Base-by-base conservation (phyloP, 2,113 vertebrate genomes). In the Prunella himalayana region DNA sequence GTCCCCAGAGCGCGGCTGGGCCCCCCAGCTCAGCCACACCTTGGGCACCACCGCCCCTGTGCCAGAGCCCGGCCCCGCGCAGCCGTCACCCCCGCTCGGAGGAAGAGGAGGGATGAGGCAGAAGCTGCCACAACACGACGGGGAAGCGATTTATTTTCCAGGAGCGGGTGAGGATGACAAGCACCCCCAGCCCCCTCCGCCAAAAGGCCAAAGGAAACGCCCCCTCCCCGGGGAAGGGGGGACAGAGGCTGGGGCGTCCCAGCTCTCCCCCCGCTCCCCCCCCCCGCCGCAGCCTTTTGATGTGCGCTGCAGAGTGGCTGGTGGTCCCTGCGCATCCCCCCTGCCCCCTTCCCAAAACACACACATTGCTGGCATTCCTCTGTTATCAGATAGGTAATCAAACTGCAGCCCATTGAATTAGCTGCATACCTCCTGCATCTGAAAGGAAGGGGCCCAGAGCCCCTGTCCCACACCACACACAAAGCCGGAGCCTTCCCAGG, bases 381-480 rank as follows among this genome's bases (percentile, higher is more conserved):
- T 95, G 97, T 98, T 98, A 98, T 98, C 98, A 98, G 98, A 97
- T 98, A 98, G 98, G 98, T 98, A 98, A 98, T 98, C 97, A 96
- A 97, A 92, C 79, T 97, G 97, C 97, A 97, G 97, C 96, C 97
- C 97, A 96, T 97, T 97, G 86, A 96, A 96, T 97, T 97, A 96
- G 96, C 97, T 98, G 95, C 94, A 97, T 97, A 97, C 96, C 94
- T 95, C 97, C 95, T 92, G 97, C 96, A 97, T 96, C 95, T 97
- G 98, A 98, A 98, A 98, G 96, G 94, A 97, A 97, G 97, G 96
- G 97, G 97, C 97, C 97, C 96, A 97, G 96, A 96, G 95, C 96
- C 95, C 97, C 97, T 35, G 94, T 42, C 96, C 96, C 96, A 98
- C 97, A 96, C 97, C 98, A 98, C 98, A 98, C 98, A 98, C 98